Conservation (phyloP, 2,888 invertebrate species). For the Ormia ochracea region DNA sequence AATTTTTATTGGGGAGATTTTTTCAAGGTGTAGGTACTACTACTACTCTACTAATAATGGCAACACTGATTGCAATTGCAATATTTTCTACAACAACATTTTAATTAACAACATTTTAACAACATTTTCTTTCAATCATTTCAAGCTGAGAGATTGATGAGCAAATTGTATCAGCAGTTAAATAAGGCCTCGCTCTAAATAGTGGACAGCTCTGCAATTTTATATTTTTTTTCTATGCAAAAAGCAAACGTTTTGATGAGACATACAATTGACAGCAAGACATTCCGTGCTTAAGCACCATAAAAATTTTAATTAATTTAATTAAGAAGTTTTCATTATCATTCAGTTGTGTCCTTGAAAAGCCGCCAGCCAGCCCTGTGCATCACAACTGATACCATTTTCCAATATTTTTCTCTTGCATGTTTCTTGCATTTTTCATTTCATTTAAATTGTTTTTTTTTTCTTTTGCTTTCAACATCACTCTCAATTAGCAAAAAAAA, state of each 20-base stretch:
- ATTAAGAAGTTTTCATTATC: slow-evolving; percentile 43
- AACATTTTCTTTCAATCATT: too few relatives aligned
- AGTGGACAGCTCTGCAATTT: slow-evolving; percentile 1
- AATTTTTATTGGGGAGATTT: too few relatives aligned
- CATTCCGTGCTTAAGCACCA: slow-evolving; percentile 46
- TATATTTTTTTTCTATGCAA: not conserved
- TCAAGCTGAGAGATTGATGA: too few relatives aligned
- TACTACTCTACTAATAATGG: too few relatives aligned
- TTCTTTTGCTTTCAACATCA: not conserved
- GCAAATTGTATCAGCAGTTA: too few relatives aligned
- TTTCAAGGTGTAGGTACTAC: too few relatives aligned
- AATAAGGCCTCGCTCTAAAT: not conserved
- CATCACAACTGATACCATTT: not conserved
- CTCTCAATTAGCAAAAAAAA: slow-evolving; percentile 29
- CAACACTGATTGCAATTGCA: too few relatives aligned
- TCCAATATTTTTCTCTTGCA: too few relatives aligned
- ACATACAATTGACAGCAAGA: slow-evolving; percentile 19
- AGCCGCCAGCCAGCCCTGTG: too few relatives aligned
- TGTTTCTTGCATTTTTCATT: too few relatives aligned
- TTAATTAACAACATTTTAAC: too few relatives aligned
- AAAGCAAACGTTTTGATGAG: not conserved
- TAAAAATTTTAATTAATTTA: slow-evolving; percentile 58
- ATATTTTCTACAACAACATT: too few relatives aligned
- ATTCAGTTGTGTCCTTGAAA: slow-evolving; percentile 40
- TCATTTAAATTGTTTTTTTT: not conserved